These are phyloP conservation scores for Pempheris klunzingeri DNA, from an alignment of 2,797 vertebrate genomes.

Conservation along the genomic window DNA sequence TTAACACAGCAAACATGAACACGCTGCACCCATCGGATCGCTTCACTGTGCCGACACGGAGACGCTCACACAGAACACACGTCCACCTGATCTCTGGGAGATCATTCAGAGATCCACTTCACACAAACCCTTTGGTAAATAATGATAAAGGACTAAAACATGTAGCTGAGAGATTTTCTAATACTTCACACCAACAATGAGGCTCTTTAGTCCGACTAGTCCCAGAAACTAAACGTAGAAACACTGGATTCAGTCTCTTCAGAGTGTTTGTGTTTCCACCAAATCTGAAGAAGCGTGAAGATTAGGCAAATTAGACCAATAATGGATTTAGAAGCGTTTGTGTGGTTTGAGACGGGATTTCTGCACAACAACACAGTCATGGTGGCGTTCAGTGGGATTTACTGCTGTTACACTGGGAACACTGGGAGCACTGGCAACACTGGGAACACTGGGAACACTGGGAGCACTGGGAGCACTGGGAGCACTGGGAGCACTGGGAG, in stretches of 20 bases:
- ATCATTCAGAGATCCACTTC: background rate
- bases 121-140: too few species aligned
- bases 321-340: constrained; percentile 9
- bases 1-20: constrained; percentile 28
- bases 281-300: background rate
- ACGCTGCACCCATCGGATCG: background rate
- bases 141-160: too few species aligned
- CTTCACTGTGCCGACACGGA: background rate
- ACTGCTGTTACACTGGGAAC: background rate
- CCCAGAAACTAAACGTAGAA: background rate
- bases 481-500: too few species aligned
- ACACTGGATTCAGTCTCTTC: too few species aligned
- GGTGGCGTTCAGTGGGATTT: background rate
- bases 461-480: too few species aligned
- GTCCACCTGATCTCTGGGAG: too few species aligned
- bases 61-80: background rate
- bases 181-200: background rate
- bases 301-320: constrained; percentile 47
- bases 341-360: background rate
- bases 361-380: background rate
- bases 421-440: background rate
- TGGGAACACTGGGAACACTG: too few species aligned
- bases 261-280: background rate
- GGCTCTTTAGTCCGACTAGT: background rate
- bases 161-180: background rate